Base-by-base conservation (phyloP, 2,113 vertebrate genomes). In the Chaenocephalus aceratus region DNA sequence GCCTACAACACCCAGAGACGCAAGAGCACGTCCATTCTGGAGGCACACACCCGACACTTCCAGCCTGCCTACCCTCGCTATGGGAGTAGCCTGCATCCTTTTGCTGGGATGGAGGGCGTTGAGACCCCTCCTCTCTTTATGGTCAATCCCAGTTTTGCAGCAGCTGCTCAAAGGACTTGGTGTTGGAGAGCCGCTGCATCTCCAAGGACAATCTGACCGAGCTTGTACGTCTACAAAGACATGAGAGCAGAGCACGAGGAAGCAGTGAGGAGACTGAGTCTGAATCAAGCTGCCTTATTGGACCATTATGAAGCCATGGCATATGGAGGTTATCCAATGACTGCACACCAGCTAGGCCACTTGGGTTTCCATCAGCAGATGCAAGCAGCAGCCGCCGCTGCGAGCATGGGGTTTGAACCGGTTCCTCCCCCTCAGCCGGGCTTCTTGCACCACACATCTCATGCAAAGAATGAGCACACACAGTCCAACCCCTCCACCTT, bases 21-120 rank as follows among this genome's bases (percentile, higher is more conserved):
- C 93, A 99, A 98, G 95, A 99, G 98, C 94, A 99, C 98, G 75
- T 99, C 98, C 85, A 96, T 98, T 94, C 94, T 99, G 82, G 98
- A 99, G 95, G 97, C 97, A 21, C 98, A 98, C 86, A 97, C 96
- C 8, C 95, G 96, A 64, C 97, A 97, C 83, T 97, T 97, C 86
- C 97, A 97, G 92, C 96, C 97, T 12, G 91, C 96, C 82, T 96
- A 96, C 92, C 93, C 96, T 80, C 96, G 96, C 90, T 93, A 96
- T 26, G 97, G 96, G 82, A 96, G 96, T 90, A 96, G 91, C 90
- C 94, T 96, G 88, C 96, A 96, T 79, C 96, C 96, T 26, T 95
- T 96, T 72, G 93, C 94, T 83, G 94, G 95, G 71, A 67, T 92
- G 68, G 97, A 96, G 89, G 77, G 44, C 0, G 69, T 63, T 9